A percentile compares a stretch with the other conserved stretches of the same genome.
Conservation (phyloP, 92 coral and sea anemone species). For the Porites divaricata region DNA sequence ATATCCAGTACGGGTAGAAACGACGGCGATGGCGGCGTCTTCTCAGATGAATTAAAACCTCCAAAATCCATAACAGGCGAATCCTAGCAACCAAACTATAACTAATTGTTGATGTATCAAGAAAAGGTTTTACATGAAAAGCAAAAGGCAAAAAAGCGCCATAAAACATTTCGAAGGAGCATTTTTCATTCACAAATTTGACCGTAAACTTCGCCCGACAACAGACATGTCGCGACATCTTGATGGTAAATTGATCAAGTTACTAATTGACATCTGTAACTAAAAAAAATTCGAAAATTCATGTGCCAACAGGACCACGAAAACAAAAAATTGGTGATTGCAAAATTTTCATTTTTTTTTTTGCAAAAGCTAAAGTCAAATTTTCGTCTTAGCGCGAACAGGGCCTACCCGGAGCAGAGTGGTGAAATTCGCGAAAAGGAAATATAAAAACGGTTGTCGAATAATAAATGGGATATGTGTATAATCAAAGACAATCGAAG, state of each 20-base stretch:
- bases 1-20: constrained; percentile 10
- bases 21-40: constrained; percentile 25
- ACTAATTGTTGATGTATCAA: constrained; percentile 13
- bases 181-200: constrained; percentile 9
- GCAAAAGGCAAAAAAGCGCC: constrained; percentile 21
- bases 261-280: constrained; percentile 22
- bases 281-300: neutral
- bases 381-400: no score
- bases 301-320: constrained; percentile 5
- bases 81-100: constrained; percentile 25
- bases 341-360: constrained; percentile 9
- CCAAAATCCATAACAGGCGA: constrained; percentile 16
- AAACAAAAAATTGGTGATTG: constrained; percentile 19
- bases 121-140: constrained; percentile 1
- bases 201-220: no score
- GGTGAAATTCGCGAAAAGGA: no score
- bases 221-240: no score
- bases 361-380: neutral
- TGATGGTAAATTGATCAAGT: no score
- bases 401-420: no score
- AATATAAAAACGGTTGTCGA: no score
- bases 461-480: no score
- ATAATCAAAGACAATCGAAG: no score
- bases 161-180: constrained; percentile 8
- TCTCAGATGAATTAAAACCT: constrained; percentile 22